phyloP scores from a whole-genome alignment of 2,797 vertebrate species.

The Urophycis tenuis region DNA sequence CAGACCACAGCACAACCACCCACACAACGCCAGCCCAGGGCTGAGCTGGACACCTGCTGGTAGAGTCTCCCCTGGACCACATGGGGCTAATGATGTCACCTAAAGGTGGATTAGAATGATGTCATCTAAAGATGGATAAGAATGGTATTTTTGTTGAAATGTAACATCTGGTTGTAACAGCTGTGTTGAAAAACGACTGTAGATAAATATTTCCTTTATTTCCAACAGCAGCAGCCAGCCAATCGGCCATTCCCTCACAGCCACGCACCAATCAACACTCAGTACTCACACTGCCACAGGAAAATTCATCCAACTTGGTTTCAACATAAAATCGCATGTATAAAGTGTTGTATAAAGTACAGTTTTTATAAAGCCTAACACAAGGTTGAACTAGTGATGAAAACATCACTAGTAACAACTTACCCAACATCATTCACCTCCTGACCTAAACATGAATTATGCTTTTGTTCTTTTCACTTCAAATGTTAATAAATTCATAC shows the following conservation, averaged over 20 bases:
- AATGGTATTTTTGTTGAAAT: background rate
- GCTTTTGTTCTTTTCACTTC: background rate
- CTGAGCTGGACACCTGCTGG: too few species aligned
- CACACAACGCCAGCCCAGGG: too few species aligned
- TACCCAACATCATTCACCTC: too few species aligned
- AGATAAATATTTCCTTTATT: background rate
- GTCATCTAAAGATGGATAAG: background rate
- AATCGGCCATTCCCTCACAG: background rate
- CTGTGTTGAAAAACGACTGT: background rate
- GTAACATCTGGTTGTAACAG: background rate
- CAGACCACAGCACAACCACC: too few species aligned
- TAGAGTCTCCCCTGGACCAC: too few species aligned
- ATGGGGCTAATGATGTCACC: too few species aligned
- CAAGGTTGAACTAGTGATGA: background rate
- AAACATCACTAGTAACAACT: too few species aligned
- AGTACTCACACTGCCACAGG: too few species aligned
- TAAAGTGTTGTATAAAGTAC: background rate
- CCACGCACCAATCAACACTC: background rate
- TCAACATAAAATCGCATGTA: background rate
- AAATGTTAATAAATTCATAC: background rate
- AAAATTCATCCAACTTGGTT: background rate
- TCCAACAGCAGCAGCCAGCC: background rate
- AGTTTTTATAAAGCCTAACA: background rate
- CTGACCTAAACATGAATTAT: too few species aligned
- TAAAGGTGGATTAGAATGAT: too few species aligned